These are phyloP conservation scores for Sebastes hubbsi DNA, from an alignment of 2,797 vertebrate genomes.

Conservation along the genomic window DNA sequence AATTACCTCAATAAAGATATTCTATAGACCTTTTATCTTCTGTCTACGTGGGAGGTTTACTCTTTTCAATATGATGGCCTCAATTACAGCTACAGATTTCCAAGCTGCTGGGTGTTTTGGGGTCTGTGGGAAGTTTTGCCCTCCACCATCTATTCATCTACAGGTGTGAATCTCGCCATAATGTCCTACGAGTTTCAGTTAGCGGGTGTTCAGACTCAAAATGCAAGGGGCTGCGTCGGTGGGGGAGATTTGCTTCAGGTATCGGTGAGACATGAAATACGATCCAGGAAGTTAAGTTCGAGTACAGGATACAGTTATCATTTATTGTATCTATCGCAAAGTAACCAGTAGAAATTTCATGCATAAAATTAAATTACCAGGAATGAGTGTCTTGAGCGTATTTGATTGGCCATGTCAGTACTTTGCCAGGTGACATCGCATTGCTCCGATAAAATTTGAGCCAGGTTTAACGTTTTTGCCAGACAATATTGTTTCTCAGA, in stretches of 20 bases:
- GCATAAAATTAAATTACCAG: neutral
- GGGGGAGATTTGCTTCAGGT: neutral
- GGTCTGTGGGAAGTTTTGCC: conserved; percentile 35
- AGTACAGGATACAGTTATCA: neutral
- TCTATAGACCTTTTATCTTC: conserved; percentile 52
- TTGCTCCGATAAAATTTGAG: neutral
- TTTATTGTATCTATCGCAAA: neutral
- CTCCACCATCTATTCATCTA: conserved; percentile 31
- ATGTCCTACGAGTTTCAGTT: neutral
- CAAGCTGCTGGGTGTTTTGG: neutral
- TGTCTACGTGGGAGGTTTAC: conserved; percentile 24
- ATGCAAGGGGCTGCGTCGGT: neutral
- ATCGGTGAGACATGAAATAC: neutral
- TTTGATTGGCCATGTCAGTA: neutral
- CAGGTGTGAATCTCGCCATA: conserved; percentile 35
- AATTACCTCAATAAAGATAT: conserved; percentile 57
- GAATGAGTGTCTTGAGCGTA: neutral
- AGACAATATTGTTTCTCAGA: neutral
- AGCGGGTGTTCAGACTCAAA: neutral
- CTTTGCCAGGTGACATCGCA: neutral
- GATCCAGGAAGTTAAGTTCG: neutral
- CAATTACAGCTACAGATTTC: conserved; percentile 31
- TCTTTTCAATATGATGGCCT: conserved; percentile 6
- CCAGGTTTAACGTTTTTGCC: neutral
- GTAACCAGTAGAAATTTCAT: neutral